Evolutionary conservation across 2,888 invertebrate species (phyloP).

Genomic region (Eubasilissa splendida): DNA sequence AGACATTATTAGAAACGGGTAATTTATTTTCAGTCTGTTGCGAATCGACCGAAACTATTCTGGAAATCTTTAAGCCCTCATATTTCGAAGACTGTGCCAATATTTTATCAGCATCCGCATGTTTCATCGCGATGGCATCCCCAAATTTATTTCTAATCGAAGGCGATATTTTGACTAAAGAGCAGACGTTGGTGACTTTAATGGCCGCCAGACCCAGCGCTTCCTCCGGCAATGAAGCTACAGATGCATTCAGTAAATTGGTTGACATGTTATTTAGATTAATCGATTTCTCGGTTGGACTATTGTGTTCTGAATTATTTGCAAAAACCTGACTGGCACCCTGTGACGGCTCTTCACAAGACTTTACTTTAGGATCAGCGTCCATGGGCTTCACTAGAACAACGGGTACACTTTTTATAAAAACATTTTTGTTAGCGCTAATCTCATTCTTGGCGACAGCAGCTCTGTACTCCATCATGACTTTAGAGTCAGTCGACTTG

Average conservation of each 20-base stretch:
- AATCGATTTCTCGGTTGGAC: too few species aligned
- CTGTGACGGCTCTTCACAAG: too few species aligned
- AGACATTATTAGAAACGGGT: background rate
- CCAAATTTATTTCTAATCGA: background rate
- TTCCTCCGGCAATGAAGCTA: background rate
- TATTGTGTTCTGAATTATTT: too few species aligned
- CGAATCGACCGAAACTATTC: background rate
- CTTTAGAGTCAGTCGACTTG: constrained; percentile 60
- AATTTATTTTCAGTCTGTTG: background rate
- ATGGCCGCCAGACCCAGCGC: constrained; percentile 1
- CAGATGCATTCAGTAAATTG: too few species aligned
- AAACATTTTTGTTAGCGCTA: background rate
- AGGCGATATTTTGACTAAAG: background rate
- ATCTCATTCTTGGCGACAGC: constrained; percentile 60
- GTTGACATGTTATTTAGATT: too few species aligned
- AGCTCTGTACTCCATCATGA: constrained; percentile 64
- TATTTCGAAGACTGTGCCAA: background rate
- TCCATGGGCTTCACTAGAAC: background rate
- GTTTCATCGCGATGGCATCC: background rate
- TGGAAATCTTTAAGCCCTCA: constrained; percentile 1
- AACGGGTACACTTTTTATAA: background rate
- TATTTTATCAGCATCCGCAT: background rate
- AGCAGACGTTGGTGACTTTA: constrained; percentile 26
- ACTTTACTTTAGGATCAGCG: background rate
- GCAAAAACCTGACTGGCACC: too few species aligned